These are phyloP conservation scores for Hirtodrosophila alboralis DNA, from an alignment of 2,888 invertebrate genomes.

Conservation along the genomic window DNA sequence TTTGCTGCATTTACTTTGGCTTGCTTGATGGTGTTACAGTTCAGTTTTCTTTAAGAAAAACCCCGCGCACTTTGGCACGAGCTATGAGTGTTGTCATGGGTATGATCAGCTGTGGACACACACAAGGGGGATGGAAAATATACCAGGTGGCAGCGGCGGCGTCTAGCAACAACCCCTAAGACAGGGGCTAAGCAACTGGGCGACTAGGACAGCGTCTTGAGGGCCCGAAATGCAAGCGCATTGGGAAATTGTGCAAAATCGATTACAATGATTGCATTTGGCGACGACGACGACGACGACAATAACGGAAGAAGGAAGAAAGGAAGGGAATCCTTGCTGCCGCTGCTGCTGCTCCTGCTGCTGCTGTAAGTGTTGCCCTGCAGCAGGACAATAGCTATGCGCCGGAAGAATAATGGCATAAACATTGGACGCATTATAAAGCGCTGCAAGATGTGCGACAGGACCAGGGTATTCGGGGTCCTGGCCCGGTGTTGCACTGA, in stretches of 20 bases:
- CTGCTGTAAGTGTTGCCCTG: conserved; percentile 53
- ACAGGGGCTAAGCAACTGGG: conserved; percentile 9
- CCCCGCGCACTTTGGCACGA: conserved; percentile 78
- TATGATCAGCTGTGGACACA: conserved; percentile 71
- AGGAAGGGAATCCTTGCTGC: conserved; percentile 34
- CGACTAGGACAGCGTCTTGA: conserved; percentile 54
- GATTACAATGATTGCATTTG: conserved; percentile 79
- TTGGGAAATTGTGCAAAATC: conserved; percentile 79
- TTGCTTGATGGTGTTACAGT: conserved; percentile 67
- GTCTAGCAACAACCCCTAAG: conserved; percentile 63
- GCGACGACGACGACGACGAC: conserved; percentile 52
- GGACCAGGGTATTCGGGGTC: not conserved
- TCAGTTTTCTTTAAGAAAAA: conserved; percentile 62
- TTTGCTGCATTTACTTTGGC: conserved; percentile 66
- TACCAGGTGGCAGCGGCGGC: conserved; percentile 66
- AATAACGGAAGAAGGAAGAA: conserved; percentile 63
- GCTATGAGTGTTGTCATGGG: conserved; percentile 44
- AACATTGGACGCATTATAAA: conserved; percentile 52
- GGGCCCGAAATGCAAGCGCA: conserved; percentile 57
- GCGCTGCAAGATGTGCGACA: conserved; percentile 63
- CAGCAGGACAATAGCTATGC: conserved; percentile 59
- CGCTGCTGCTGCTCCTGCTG: conserved; percentile 27
- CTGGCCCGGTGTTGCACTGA: conserved; percentile 71
- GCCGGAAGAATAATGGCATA: conserved; percentile 77
- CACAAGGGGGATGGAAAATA: conserved; percentile 73